A percentile compares a stretch with the other conserved stretches of the same genome.
These are phyloP conservation scores for Crematogaster levior DNA, from an alignment of 2,888 invertebrate species.

Conservation along the genomic window DNA sequence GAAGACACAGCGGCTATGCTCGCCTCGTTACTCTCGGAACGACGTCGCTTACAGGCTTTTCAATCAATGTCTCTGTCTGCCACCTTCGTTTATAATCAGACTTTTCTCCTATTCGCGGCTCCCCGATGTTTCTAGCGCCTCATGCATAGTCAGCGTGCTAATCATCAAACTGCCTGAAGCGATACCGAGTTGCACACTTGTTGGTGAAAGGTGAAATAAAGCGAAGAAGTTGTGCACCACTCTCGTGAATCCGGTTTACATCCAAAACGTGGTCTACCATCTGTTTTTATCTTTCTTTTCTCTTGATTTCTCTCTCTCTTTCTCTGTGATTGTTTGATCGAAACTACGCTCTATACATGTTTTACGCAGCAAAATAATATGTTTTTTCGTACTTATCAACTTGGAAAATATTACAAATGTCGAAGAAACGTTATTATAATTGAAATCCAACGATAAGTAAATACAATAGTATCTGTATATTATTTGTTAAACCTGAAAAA, in stretches of 20 bases:
- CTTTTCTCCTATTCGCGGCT: constrained; percentile 66
- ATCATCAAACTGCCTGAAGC: constrained; percentile 41
- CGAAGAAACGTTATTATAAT: neutral
- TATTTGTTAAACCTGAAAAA: neutral
- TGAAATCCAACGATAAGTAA: neutral
- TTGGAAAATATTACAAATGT: neutral
- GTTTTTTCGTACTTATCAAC: constrained; percentile 16
- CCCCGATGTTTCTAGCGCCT: constrained; percentile 61
- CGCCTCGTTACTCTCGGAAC: constrained; percentile 68
- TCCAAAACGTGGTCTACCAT: constrained; percentile 32
- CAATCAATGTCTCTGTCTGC: constrained; percentile 77
- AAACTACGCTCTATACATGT: neutral
- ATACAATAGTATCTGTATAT: neutral
- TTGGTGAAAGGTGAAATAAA: constrained; percentile 55
- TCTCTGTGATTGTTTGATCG: neutral
- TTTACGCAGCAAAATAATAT: neutral
- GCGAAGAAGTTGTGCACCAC: constrained; percentile 37
- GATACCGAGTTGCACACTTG: constrained; percentile 43
- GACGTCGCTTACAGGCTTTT: constrained; percentile 76
- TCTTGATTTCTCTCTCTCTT: no score
- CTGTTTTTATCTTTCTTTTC: constrained; percentile 15
- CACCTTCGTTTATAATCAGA: constrained; percentile 75
- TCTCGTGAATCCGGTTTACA: constrained; percentile 40
- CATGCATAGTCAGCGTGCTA: constrained; percentile 61
- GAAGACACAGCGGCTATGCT: constrained; percentile 61